Conservation (phyloP, 2,113 vertebrate genomes). For the Neolamprologus ventralis region DNA sequence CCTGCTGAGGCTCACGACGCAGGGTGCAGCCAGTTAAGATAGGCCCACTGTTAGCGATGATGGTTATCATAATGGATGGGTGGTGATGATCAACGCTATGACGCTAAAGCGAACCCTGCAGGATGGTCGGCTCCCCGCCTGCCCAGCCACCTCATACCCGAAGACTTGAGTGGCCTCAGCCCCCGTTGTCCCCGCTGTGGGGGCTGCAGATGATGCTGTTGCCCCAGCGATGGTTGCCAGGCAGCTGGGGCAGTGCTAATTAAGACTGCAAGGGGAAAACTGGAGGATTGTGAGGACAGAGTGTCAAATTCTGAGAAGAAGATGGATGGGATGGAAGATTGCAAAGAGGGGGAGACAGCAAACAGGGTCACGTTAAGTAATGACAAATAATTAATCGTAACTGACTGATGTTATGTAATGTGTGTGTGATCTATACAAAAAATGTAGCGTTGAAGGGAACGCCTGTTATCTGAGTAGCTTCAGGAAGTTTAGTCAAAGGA, state of each 20-base stretch:
- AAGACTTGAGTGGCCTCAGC: neutral
- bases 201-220: constrained; percentile 44
- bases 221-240: constrained; percentile 62
- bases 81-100: neutral
- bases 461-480: neutral
- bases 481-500: no score
- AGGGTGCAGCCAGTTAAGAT: constrained; percentile 2
- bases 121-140: neutral
- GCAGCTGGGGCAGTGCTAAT: constrained; percentile 56
- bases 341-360: neutral
- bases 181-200: neutral
- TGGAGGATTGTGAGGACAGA: neutral
- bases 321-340: neutral
- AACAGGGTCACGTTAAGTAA: neutral
- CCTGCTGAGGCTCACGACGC: neutral
- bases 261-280: constrained; percentile 31
- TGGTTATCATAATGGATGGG: constrained; percentile 10
- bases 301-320: neutral
- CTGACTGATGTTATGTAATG: neutral
- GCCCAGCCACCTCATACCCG: neutral
- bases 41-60: constrained; percentile 3
- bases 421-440: neutral
- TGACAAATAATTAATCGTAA: neutral
- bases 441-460: neutral
- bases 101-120: neutral